Conservation (phyloP, 2,797 vertebrate species). For the Melanogrammus aeglefinus region DNA sequence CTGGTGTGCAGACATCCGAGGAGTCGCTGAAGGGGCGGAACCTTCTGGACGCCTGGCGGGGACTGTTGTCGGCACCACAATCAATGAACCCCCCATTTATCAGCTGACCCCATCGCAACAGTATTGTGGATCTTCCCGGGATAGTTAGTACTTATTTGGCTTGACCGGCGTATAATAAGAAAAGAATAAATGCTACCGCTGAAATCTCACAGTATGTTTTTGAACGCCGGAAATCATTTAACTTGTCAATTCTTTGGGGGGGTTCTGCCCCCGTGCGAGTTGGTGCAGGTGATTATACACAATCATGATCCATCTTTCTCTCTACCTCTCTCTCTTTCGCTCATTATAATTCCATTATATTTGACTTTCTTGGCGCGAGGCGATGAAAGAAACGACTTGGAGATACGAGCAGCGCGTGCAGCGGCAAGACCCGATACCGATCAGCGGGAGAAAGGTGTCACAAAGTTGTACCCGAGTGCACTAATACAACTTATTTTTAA, state of each 20-base stretch:
- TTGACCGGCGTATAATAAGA: neutral
- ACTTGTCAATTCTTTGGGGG: neutral
- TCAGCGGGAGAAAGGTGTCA: neutral
- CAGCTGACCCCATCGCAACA: neutral
- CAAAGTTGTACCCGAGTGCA: neutral
- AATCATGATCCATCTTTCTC: neutral
- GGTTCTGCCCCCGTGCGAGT: neutral
- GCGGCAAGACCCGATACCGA: neutral
- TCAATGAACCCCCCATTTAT: neutral
- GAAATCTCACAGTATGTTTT: neutral
- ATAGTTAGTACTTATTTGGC: neutral
- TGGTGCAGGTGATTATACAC: neutral
- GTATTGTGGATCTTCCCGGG: neutral
- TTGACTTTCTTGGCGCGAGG: neutral
- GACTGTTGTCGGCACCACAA: neutral
- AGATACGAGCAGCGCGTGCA: neutral
- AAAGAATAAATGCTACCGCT: neutral
- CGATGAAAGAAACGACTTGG: neutral
- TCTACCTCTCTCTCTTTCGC: neutral
- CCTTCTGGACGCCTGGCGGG: neutral
- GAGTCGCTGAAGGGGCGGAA: neutral
- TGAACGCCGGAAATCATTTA: neutral
- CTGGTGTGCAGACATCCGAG: neutral
- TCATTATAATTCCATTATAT: conserved; percentile 1
- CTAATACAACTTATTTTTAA: neutral